Base-by-base conservation (phyloP, 2,888 invertebrate species). In the Monoplex corrugatus region DNA sequence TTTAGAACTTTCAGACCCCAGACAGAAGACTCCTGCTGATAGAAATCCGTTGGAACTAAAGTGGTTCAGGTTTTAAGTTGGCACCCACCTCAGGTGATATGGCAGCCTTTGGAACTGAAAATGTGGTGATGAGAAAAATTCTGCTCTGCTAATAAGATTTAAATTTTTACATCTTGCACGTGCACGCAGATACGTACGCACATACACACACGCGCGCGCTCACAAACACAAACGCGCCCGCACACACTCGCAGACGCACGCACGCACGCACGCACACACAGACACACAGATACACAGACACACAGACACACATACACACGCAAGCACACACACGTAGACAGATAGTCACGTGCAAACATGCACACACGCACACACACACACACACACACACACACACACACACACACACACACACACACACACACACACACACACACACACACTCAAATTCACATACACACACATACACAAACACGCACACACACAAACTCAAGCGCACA, bases 301-400 rank as follows among this genome's bases (percentile, higher is more conserved):
- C 82, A 44, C 44, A 44, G 43, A 44, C 44, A 82, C 82, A 44
- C 44, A 82, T 44, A 43, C 44, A 82, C 82, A 44, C n/a, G 43
- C 44, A n/a, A 23, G 0, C 82, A 0, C 44, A 43, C 82, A n/a
- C 44, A 82, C 44, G 13, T n/a, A 82, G 43, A 44, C 44, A 82
- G 32, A 44, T 35, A 75, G 8, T 16, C 13, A 38, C 32, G 19
- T 19, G 19, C 75, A 3, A 0, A 19, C 75, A 8, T 19, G 19
- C 75, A 35, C 32, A 35, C 75, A 75, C 10, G 35, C 75, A 75
- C 75, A 75, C 75, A 75, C 44, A 82, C 82, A 44, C 43, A 75
- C 75, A 32, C n/a, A 75, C n/a, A 75, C n/a, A 75, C n/a, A 75
- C n/a, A 75, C n/a, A 75, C n/a, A 75, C n/a, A 75, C n/a, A 75